Evolutionary conservation across 2,888 invertebrate genomes (phyloP).

Genomic region (Scaptomyza tumidula): DNA sequence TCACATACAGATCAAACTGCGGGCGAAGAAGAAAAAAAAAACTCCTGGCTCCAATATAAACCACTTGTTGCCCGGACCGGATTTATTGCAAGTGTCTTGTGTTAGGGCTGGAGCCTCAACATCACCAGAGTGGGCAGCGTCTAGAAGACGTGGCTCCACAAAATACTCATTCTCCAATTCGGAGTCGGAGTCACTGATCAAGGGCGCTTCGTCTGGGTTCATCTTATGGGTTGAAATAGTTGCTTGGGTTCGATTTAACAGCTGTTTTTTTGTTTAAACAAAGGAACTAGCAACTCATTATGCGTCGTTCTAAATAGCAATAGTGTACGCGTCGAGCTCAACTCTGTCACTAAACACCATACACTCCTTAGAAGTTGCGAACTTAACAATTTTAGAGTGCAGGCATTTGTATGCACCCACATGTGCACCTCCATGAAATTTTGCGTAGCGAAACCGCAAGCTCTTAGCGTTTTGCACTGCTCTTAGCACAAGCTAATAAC

Average conservation of each 20-base stretch:
- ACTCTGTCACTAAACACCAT: constrained; percentile 33
- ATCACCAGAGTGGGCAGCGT: constrained; percentile 41
- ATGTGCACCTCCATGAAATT: background rate
- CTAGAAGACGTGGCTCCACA: constrained; percentile 43
- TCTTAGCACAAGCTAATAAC: constrained; percentile 21
- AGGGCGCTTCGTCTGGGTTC: constrained; percentile 60
- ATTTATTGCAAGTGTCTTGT: background rate
- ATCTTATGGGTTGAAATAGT: constrained; percentile 29
- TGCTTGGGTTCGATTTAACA: background rate
- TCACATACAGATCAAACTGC: constrained; percentile 80
- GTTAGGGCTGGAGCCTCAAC: constrained; percentile 12
- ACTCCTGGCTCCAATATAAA: constrained; percentile 83
- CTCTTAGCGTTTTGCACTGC: constrained; percentile 8
- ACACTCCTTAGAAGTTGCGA: constrained; percentile 30
- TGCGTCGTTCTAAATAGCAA: constrained; percentile 19
- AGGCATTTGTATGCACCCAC: background rate
- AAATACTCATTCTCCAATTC: constrained; percentile 23
- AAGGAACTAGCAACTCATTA: constrained; percentile 61
- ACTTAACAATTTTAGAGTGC: constrained; percentile 12
- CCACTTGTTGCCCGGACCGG: constrained; percentile 32
- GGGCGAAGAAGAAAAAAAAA: constrained; percentile 81
- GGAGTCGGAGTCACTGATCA: constrained; percentile 58
- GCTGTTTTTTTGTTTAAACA: constrained; percentile 35
- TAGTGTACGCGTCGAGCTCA: constrained; percentile 41
- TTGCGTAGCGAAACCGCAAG: constrained; percentile 11